A percentile compares a stretch with the other conserved stretches of the same genome.
Conservation (phyloP, 2,888 invertebrate genomes). For the Lypha dubia region DNA sequence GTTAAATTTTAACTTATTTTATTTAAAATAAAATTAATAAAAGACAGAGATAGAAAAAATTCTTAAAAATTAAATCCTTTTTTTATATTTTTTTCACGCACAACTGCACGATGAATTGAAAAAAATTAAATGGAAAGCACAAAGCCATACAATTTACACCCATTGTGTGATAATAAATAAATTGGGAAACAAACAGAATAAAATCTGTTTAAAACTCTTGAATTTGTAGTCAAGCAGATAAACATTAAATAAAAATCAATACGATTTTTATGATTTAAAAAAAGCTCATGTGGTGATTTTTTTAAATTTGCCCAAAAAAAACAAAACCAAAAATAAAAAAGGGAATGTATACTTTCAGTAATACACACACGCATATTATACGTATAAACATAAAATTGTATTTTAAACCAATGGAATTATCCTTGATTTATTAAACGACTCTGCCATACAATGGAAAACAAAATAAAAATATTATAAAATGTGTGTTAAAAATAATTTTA, state of each 20-base stretch:
- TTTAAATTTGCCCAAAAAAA: constrained; percentile 47
- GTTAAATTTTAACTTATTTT: not conserved
- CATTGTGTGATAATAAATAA: constrained; percentile 60
- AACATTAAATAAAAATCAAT: constrained; percentile 70
- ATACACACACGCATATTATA: constrained; percentile 37
- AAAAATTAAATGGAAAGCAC: constrained; percentile 18
- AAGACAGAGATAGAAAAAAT: constrained; percentile 16
- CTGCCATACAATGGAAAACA: constrained; percentile 36
- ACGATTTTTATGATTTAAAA: constrained; percentile 58
- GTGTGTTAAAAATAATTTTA: constrained; percentile 15
- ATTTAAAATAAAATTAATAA: constrained; percentile 48
- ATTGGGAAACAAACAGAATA: constrained; percentile 44
- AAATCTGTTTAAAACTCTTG: constrained; percentile 55
- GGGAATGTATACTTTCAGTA: constrained; percentile 58
- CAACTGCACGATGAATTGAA: constrained; percentile 34
- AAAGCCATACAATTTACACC: constrained; percentile 63
- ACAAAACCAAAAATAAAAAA: constrained; percentile 25
- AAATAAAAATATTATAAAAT: constrained; percentile 22
- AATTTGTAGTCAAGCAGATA: constrained; percentile 68
- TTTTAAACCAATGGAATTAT: constrained; percentile 71
- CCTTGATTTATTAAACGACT: constrained; percentile 71
- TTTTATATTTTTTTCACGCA: constrained; percentile 42
- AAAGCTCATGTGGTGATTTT: constrained; percentile 59
- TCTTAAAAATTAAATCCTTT: constrained; percentile 51
- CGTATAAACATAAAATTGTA: constrained; percentile 46